Percentiles rank a stretch among this genome's conserved stretches.
Evolutionary conservation across 35 echinoderm and acorn worm genomes (phyloP).

Genomic region (Holothuria glaberrima): DNA sequence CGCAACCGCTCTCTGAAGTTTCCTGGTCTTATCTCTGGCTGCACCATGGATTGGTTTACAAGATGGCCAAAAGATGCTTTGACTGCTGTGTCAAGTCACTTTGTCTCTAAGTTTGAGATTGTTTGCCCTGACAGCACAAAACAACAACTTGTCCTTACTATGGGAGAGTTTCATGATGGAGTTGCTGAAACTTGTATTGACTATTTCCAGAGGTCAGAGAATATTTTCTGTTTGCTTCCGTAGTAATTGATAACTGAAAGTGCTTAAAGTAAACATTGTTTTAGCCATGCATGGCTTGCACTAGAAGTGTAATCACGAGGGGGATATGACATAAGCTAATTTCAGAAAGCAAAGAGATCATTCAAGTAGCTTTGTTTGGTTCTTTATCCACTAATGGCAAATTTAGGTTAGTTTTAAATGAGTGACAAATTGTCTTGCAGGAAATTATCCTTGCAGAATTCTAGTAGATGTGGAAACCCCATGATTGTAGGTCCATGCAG

Average conservation of each 20-base stretch:
- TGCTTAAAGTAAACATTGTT: conserved; percentile 1
- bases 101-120: conserved; percentile 93
- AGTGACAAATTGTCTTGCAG: too few relatives aligned
- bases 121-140: conserved; percentile 91
- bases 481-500: too few relatives aligned
- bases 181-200: conserved; percentile 91
- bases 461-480: too few relatives aligned
- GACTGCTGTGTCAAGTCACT: conserved; percentile 93
- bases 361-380: too few relatives aligned
- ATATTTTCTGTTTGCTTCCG: conserved; percentile 28
- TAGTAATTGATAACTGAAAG: conserved; percentile 74
- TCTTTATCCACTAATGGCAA: too few relatives aligned
- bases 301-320: conserved; percentile 18
- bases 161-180: conserved; percentile 95
- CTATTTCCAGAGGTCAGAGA: conserved; percentile 89
- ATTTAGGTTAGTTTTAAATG: too few relatives aligned
- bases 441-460: too few relatives aligned
- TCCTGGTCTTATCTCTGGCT: conserved; percentile 95
- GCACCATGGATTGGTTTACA: conserved; percentile 99
- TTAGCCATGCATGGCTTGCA: conserved; percentile 80
- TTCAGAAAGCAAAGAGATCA: neutral
- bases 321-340: neutral
- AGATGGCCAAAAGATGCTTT: conserved; percentile 97
- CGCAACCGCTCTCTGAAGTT: conserved; percentile 96
- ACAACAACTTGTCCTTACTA: conserved; percentile 89